Conservation (phyloP, 2,113 vertebrate species). For the Phyllostomus discolor region DNA sequence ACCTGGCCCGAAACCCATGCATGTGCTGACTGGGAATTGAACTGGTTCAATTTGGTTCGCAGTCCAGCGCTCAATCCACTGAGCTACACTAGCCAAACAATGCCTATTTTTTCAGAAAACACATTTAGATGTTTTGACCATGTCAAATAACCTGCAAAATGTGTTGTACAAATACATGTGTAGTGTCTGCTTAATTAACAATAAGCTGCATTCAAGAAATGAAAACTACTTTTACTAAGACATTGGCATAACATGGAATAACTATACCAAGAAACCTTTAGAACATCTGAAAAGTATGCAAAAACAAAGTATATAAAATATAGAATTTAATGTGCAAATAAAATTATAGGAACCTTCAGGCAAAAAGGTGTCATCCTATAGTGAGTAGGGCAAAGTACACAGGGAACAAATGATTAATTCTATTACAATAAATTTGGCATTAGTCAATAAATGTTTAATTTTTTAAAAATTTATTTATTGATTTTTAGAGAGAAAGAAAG, state of each 20-base stretch:
- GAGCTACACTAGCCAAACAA: background rate
- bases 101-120: background rate
- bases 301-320: background rate
- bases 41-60: no score
- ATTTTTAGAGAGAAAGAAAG: no score
- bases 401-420: background rate
- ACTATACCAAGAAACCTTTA: background rate
- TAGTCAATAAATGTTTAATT: background rate
- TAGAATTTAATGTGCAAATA: background rate
- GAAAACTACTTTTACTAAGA: background rate
- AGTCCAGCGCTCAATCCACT: no score
- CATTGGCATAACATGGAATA: background rate
- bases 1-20: no score
- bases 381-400: background rate
- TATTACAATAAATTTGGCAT: constrained; percentile 20
- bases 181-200: background rate
- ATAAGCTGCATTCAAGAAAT: constrained; percentile 2
- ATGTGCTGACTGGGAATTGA: no score
- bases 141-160: background rate
- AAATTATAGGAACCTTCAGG: background rate
- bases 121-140: background rate
- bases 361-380: background rate
- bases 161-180: background rate
- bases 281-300: background rate
- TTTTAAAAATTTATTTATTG: no score